Conservation (phyloP, 2,888 invertebrate species). For the Amiota communis region DNA sequence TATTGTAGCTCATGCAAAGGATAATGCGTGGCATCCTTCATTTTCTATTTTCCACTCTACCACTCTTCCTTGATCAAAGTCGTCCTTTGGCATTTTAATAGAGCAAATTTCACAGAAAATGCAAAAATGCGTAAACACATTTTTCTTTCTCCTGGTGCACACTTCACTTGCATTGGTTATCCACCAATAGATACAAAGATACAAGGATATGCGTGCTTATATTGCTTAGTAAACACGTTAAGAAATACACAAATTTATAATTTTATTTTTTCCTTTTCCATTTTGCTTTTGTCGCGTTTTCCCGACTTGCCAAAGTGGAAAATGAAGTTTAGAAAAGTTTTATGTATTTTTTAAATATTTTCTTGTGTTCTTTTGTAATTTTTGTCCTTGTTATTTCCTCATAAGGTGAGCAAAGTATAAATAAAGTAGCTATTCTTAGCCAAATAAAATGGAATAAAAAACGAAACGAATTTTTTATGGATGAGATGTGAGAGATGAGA, state of each 20-base stretch:
- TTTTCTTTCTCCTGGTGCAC: conserved; percentile 23
- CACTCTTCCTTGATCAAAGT: conserved; percentile 17
- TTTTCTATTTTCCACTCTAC: too few species aligned
- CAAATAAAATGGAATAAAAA: conserved; percentile 34
- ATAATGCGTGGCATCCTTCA: background rate
- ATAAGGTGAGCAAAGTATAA: background rate
- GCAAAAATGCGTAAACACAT: conserved; percentile 48
- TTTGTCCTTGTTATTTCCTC: conserved; percentile 11
- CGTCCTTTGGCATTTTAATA: conserved; percentile 60
- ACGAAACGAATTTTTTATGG: conserved; percentile 12
- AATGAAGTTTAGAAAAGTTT: conserved; percentile 63
- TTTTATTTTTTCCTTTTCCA: conserved; percentile 2
- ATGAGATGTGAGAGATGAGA: background rate
- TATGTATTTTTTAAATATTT: conserved; percentile 38
- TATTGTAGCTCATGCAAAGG: conserved; percentile 15
- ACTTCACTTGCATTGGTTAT: background rate
- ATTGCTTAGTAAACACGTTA: background rate
- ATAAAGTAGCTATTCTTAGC: background rate
- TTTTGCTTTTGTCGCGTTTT: conserved; percentile 31
- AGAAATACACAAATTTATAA: conserved; percentile 32
- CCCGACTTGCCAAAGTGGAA: conserved; percentile 54
- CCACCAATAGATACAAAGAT: background rate
- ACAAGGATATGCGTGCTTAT: background rate
- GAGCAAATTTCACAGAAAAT: conserved; percentile 57
- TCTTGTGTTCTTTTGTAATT: too few species aligned